Conservation (phyloP, 2,113 vertebrate species). For the Pelecanoides urinatrix region DNA sequence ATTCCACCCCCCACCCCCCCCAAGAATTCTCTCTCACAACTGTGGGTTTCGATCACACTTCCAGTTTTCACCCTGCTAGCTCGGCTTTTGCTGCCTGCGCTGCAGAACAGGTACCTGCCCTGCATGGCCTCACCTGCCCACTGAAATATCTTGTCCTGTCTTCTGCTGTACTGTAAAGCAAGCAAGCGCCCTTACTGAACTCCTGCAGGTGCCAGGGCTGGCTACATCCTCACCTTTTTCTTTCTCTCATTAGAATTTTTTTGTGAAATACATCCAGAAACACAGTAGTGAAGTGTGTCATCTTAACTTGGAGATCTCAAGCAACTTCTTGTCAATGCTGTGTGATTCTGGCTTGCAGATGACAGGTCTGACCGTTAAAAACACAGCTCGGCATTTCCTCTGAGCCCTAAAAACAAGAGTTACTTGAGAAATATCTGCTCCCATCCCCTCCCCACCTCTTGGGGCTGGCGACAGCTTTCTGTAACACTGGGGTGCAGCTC, state of each 20-base stretch:
- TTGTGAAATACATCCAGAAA: background rate
- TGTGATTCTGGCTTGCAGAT: accelerated
- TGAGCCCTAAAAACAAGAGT: background rate
- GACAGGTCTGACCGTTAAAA: background rate
- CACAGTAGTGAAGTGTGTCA: background rate
- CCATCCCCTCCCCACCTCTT: background rate
- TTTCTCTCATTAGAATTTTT: background rate
- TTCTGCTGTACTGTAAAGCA: background rate
- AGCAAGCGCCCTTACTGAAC: background rate
- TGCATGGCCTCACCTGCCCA: background rate
- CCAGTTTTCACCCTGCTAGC: background rate
- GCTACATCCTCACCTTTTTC: background rate
- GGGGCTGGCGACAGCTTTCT: accelerated
- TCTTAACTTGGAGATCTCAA: background rate
- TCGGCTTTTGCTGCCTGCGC: background rate
- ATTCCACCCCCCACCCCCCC: accelerated
- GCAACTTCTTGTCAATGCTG: background rate
- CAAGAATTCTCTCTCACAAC: background rate
- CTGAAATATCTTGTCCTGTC: accelerated
- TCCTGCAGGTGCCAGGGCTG: background rate
- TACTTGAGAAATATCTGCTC: accelerated
- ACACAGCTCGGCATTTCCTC: accelerated
- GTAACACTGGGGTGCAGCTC: no score
- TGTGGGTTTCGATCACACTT: background rate
- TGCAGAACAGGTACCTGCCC: background rate